These are phyloP conservation scores for Caerostris extrusa DNA, from an alignment of 1,140 invertebrate genomes.

Conservation along the genomic window DNA sequence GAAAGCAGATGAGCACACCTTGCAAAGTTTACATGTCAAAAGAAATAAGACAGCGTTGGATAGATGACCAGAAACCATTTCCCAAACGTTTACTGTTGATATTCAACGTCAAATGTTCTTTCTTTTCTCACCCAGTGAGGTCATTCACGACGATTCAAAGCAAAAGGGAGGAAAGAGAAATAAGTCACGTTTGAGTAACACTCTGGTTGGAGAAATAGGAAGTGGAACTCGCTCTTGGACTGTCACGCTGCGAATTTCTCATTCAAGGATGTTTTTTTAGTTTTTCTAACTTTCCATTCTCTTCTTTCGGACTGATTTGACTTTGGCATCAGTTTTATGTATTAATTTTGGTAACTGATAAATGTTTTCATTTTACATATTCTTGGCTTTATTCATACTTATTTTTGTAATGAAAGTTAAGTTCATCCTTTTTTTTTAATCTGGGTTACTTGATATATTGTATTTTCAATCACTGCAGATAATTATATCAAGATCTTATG, in stretches of 20 bases:
- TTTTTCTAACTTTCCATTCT: neutral
- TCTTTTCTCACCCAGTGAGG: neutral
- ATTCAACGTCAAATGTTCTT: neutral
- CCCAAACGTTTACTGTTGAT: neutral
- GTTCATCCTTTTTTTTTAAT: too few relatives aligned
- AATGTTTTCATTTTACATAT: too few relatives aligned
- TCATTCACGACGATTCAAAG: constrained; percentile 12
- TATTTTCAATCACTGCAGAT: too few relatives aligned
- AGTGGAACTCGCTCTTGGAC: constrained; percentile 21
- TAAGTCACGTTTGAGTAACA: constrained; percentile 4
- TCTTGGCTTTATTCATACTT: too few relatives aligned
- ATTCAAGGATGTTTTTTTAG: constrained; percentile 31
- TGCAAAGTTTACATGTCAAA: neutral
- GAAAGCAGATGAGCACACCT: neutral
- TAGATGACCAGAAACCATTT: neutral
- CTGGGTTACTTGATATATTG: too few relatives aligned
- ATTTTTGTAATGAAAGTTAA: too few relatives aligned
- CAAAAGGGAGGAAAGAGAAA: constrained; percentile 24
- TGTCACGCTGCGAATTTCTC: neutral
- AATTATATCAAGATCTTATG: too few relatives aligned
- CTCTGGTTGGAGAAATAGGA: neutral
- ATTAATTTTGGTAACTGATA: too few relatives aligned
- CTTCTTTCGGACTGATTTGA: neutral
- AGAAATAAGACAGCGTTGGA: neutral
- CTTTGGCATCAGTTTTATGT: too few relatives aligned